These are phyloP conservation scores for Temnothorax curvispinosus DNA, from an alignment of 1,140 invertebrate genomes.

Conservation along the genomic window DNA sequence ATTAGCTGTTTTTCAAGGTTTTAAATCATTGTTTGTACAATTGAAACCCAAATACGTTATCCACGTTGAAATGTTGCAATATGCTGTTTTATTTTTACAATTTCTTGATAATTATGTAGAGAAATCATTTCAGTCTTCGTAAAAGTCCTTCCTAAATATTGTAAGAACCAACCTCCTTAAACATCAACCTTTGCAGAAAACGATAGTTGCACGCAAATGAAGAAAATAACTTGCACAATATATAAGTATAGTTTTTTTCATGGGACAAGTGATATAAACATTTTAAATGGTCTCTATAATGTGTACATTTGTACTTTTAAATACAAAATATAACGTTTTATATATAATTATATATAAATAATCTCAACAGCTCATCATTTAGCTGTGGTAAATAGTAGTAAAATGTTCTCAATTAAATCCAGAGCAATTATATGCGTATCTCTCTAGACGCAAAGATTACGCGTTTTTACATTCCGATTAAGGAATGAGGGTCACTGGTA, in stretches of 20 bases:
- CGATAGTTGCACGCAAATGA: background rate
- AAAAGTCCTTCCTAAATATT: too few relatives aligned
- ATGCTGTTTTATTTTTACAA: too few relatives aligned
- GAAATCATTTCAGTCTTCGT: too few relatives aligned
- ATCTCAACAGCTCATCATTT: conserved; percentile 17
- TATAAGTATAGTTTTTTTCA: background rate
- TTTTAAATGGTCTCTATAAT: background rate
- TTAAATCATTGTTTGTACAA: too few relatives aligned
- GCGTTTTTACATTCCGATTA: background rate
- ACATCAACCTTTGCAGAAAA: background rate
- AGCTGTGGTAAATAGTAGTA: conserved; percentile 20
- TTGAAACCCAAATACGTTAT: too few relatives aligned
- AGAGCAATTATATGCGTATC: background rate
- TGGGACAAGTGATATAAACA: conserved; percentile 7
- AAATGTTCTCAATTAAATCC: conserved; percentile 15
- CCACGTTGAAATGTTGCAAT: too few relatives aligned
- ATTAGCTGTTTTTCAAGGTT: too few relatives aligned
- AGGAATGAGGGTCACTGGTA: background rate
- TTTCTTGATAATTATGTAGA: too few relatives aligned
- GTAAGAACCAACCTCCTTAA: too few relatives aligned
- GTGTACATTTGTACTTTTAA: background rate
- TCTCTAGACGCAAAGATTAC: background rate
- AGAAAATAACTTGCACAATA: conserved; percentile 17
- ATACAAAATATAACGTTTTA: background rate
- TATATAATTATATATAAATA: background rate